A percentile compares a stretch with the other conserved stretches of the same genome.
Conservation (phyloP, 2,888 invertebrate species). For the Syritta pipiens region DNA sequence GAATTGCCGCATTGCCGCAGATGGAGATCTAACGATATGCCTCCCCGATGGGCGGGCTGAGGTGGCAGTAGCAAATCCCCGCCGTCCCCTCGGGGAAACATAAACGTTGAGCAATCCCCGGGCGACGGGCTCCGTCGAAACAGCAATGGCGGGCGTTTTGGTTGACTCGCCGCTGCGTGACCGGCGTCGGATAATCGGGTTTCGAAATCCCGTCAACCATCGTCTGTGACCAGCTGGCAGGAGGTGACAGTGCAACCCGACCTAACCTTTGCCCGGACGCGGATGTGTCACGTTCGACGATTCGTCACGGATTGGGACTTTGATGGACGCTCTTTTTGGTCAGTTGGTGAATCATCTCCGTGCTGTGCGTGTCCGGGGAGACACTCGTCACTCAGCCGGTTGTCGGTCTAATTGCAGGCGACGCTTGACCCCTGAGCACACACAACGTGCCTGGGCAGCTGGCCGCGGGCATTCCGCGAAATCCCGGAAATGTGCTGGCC, state of each 20-base stretch:
- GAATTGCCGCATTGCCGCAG: conserved; percentile 50
- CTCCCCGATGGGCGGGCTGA: background rate
- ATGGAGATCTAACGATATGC: conserved; percentile 18
- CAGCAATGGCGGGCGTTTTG: background rate
- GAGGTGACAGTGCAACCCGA: conserved; percentile 7
- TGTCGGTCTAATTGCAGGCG: background rate
- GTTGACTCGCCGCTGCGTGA: conserved; percentile 17
- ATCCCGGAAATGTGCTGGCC: conserved; percentile 28
- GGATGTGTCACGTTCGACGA: background rate
- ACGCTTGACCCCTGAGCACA: background rate
- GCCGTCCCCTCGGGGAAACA: background rate
- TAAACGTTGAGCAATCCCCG: background rate
- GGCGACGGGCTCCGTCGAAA: too few relatives aligned
- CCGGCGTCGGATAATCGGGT: too few relatives aligned
- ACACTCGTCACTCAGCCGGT: background rate
- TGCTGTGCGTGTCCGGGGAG: background rate
- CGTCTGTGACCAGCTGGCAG: conserved; percentile 18
- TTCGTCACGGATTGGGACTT: background rate
- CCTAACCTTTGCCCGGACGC: conserved; percentile 37
- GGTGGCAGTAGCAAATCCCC: background rate
- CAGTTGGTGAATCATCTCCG: background rate
- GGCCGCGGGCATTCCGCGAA: conserved; percentile 2
- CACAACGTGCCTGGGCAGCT: background rate
- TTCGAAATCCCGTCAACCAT: too few relatives aligned
- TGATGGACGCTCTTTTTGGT: too few relatives aligned